Evolutionary conservation across 2,888 invertebrate genomes (phyloP).

Genomic region (Leucophenga montana): DNA sequence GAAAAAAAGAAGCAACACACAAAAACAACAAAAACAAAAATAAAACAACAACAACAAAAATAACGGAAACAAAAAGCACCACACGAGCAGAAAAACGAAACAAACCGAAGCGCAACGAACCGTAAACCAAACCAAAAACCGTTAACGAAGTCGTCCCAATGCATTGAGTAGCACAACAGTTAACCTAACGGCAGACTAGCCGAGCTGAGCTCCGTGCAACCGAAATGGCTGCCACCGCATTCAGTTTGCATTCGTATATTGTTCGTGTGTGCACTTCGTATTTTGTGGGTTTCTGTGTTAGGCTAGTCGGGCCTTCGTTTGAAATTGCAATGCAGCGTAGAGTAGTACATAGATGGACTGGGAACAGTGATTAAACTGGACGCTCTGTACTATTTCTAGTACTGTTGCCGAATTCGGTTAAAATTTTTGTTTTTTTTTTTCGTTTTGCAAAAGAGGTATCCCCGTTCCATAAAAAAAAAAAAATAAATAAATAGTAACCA

Average conservation of each 20-base stretch:
- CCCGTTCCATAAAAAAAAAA: too few species aligned
- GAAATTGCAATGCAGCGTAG: too few species aligned
- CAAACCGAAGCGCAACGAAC: neutral
- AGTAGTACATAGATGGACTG: too few species aligned
- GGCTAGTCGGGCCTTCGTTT: too few species aligned
- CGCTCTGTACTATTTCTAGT: too few species aligned
- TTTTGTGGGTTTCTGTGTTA: too few species aligned
- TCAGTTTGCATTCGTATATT: too few species aligned
- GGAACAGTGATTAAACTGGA: too few species aligned
- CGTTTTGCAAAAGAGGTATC: too few species aligned
- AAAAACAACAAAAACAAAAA: neutral
- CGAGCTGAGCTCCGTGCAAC: slow-evolving; percentile 14
- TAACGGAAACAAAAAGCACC: neutral
- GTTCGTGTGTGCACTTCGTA: too few species aligned
- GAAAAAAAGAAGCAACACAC: neutral
- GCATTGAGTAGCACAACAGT: neutral
- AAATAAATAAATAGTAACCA: neutral
- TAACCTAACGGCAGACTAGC: slow-evolving; percentile 19
- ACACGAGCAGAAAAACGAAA: neutral
- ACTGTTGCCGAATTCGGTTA: too few species aligned
- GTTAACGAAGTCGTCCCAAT: neutral
- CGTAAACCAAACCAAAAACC: neutral
- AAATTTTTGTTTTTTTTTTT: too few species aligned
- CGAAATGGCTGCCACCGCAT: neutral
- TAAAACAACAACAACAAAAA: neutral